Base-by-base conservation (phyloP, 2,113 vertebrate species). In the human (Homo sapiens) region DNA sequence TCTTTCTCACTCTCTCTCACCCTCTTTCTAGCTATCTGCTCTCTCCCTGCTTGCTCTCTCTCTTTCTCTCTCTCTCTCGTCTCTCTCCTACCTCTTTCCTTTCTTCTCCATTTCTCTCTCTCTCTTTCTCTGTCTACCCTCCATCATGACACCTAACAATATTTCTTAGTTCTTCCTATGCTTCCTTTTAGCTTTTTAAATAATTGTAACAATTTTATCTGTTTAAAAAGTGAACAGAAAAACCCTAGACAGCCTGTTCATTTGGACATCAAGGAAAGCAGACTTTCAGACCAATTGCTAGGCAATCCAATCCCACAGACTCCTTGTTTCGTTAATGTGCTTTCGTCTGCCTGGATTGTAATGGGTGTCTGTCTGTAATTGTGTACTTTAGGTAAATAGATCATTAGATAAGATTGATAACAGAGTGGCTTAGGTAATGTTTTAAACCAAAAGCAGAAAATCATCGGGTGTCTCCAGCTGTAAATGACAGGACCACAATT, bases 381-480 rank as follows among this genome's bases (percentile, higher is more conserved):
- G 88, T 94, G 92, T 90, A 38, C 94, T 96, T 93, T 73, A 78
- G 89, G 93, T 97, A 98, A 98, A 98, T 70, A 97, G 97, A 91
- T 97, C 85, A 76, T 94, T 95, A 97, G 94, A 80, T 84, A 96
- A 98, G 98, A 98, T 27, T 98, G 98, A 98, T 96, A 97, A 66
- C 92, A 87, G 94, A 35, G 78, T 89, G 73, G 25, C 25, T 97
- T 97, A 92, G 96, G 97, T 96, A 93, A 87, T 94, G 92, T 93
- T 98, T 98, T 93, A 86, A 90, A 61, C 78, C 97, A 27, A 95
- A 98, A 93, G 85, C 81, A 57, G 64, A 97, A 61, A 94, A 97
- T 76, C 89, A 95, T 0, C 59, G 90, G 93, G 87, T 5, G 93
- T 97, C 90, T 97, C 97, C 97, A 75, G 93, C 76, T 73, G 92